Evolutionary conservation across 2,797 vertebrate genomes (phyloP).

Genomic region (Caiman crocodilus): DNA sequence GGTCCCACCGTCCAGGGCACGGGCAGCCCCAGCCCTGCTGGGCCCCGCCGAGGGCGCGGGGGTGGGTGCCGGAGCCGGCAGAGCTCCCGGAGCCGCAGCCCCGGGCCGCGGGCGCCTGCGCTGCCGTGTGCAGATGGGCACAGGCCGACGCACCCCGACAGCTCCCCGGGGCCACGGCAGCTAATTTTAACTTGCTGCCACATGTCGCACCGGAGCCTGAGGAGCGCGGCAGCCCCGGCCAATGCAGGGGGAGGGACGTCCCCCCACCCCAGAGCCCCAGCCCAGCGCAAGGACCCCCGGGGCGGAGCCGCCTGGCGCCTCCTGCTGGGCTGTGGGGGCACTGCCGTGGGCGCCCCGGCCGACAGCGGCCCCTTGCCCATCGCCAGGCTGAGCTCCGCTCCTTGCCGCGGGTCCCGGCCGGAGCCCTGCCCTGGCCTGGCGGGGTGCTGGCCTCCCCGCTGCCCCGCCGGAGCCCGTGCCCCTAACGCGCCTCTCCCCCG

Average conservation of each 20-base stretch:
- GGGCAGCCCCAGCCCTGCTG: too few relatives aligned
- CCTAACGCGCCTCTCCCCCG: fast-evolving
- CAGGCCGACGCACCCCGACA: constrained; percentile 59
- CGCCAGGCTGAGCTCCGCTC: neutral
- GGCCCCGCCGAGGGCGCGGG: too few relatives aligned
- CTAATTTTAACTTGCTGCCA: too few relatives aligned
- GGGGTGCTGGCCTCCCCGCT: fast-evolving
- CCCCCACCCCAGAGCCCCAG: too few relatives aligned
- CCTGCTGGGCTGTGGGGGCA: neutral
- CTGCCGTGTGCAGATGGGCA: fast-evolving
- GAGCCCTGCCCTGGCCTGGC: fast-evolving
- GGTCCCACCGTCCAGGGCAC: too few relatives aligned
- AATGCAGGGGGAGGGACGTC: too few relatives aligned
- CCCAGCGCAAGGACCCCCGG: constrained; percentile 4
- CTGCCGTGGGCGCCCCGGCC: neutral
- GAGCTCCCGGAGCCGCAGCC: neutral
- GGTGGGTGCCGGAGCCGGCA: too few relatives aligned
- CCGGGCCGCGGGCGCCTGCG: fast-evolving
- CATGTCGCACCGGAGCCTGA: too few relatives aligned
- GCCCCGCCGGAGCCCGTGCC: neutral
- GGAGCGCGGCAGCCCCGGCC: too few relatives aligned
- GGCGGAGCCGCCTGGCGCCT: constrained; percentile 13
- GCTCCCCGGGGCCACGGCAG: constrained; percentile 11
- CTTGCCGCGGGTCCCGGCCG: fast-evolving
- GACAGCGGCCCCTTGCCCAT: too few relatives aligned